These are phyloP conservation scores for Caenorhabditis plicata DNA, from an alignment of 2,888 invertebrate genomes.

Conservation along the genomic window DNA sequence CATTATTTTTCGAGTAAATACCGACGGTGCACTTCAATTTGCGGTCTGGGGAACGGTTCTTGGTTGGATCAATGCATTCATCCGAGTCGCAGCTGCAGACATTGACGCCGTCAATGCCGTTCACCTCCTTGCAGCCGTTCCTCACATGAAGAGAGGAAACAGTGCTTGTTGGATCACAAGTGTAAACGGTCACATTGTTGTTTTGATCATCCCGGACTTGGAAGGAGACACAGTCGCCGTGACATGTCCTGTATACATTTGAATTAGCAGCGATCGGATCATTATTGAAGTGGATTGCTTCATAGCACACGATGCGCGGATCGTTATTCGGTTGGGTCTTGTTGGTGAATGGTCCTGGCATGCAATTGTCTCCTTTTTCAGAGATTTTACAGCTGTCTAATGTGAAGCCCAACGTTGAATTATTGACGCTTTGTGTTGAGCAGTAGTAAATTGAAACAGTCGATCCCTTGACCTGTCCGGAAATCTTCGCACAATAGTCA, in stretches of 20 bases:
- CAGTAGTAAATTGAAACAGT: too few relatives aligned
- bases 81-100: constrained; percentile 47
- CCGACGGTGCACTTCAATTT: constrained; percentile 42
- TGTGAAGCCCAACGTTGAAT: too few relatives aligned
- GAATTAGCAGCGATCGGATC: constrained; percentile 14
- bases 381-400: too few relatives aligned
- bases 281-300: constrained; percentile 42
- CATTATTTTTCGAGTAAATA: constrained; percentile 20
- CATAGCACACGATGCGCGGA: constrained; percentile 41
- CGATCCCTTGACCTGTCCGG: too few relatives aligned
- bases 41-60: constrained; percentile 36
- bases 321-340: too few relatives aligned
- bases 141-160: constrained; percentile 36
- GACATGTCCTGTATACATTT: constrained; percentile 37
- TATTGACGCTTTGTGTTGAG: too few relatives aligned
- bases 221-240: constrained; percentile 45
- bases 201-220: constrained; percentile 22
- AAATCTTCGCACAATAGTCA: too few relatives aligned
- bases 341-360: too few relatives aligned
- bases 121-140: constrained; percentile 43
- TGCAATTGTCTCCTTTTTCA: too few relatives aligned
- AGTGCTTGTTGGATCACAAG: constrained; percentile 38
- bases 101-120: constrained; percentile 29
- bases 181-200: constrained; percentile 33
- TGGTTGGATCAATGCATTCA: constrained; percentile 43